Conservation (phyloP, 1,140 invertebrate genomes). For the Drosophila pandora region DNA sequence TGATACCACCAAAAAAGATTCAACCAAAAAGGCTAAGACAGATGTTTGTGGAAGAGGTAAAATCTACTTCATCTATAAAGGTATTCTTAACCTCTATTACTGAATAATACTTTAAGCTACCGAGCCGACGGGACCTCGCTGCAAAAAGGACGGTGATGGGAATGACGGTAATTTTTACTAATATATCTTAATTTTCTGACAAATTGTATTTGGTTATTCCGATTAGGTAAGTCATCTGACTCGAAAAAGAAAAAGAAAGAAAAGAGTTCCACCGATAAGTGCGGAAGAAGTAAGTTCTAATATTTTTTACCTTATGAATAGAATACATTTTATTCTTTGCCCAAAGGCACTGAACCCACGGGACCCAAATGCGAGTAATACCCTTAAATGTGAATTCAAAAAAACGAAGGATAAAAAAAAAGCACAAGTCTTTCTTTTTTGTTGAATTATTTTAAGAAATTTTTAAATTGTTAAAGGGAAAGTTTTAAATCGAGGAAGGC, state of each 20-base stretch:
- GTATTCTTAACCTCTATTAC: too few species aligned
- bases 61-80: background rate
- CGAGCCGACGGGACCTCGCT: background rate
- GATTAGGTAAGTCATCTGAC: background rate
- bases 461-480: background rate
- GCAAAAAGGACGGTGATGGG: background rate
- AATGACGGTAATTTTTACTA: background rate
- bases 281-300: background rate
- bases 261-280: background rate
- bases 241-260: background rate
- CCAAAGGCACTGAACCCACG: background rate
- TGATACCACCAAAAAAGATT: background rate
- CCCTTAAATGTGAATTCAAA: too few species aligned
- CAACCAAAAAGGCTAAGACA: background rate
- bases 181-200: background rate
- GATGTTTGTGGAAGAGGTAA: background rate
- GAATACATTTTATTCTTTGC: background rate
- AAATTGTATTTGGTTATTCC: background rate
- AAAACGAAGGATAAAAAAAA: background rate
- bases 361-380: background rate
- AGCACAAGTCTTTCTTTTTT: too few species aligned
- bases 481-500: background rate
- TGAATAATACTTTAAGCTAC: background rate
- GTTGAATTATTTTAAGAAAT: background rate
- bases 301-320: background rate